phyloP scores from a whole-genome alignment of 2,888 invertebrate species.

The Pammene fasciana region DNA sequence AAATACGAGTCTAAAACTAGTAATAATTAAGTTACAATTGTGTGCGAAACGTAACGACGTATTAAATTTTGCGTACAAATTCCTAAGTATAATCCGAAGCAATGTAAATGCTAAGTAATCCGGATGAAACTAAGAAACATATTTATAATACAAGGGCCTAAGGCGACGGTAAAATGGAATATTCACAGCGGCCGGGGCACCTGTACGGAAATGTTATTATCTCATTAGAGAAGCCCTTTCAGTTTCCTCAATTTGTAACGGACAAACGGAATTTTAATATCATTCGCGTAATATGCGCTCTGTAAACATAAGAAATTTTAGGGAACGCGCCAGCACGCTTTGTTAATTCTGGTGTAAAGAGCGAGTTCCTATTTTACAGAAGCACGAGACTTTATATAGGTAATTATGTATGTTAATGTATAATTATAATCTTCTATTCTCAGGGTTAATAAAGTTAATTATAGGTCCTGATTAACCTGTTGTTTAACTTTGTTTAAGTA shows the following conservation, averaged over 20 bases:
- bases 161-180: constrained; percentile 43
- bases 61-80: constrained; percentile 18
- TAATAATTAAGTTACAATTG: too few species aligned
- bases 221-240: constrained; percentile 71
- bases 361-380: too few species aligned
- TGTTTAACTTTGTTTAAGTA: too few species aligned
- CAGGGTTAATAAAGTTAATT: too few species aligned
- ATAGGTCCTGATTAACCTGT: too few species aligned
- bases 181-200: constrained; percentile 52
- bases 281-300: constrained; percentile 45
- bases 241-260: constrained; percentile 66
- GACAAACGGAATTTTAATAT: constrained; percentile 74
- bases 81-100: constrained; percentile 23
- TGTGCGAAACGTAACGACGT: background rate
- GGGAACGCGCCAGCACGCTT: constrained; percentile 18
- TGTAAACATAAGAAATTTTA: constrained; percentile 40
- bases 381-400: too few species aligned
- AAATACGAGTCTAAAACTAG: too few species aligned
- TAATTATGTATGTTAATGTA: too few species aligned
- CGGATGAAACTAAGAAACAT: constrained; percentile 36
- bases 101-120: constrained; percentile 41
- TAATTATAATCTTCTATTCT: too few species aligned
- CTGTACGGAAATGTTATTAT: constrained; percentile 72
- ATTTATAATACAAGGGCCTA: constrained; percentile 41
- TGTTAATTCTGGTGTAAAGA: constrained; percentile 5